A percentile compares a stretch with the other conserved stretches of the same genome.
These are phyloP conservation scores for Equus quagga DNA, from an alignment of 2,113 vertebrate genomes.

Conservation along the genomic window DNA sequence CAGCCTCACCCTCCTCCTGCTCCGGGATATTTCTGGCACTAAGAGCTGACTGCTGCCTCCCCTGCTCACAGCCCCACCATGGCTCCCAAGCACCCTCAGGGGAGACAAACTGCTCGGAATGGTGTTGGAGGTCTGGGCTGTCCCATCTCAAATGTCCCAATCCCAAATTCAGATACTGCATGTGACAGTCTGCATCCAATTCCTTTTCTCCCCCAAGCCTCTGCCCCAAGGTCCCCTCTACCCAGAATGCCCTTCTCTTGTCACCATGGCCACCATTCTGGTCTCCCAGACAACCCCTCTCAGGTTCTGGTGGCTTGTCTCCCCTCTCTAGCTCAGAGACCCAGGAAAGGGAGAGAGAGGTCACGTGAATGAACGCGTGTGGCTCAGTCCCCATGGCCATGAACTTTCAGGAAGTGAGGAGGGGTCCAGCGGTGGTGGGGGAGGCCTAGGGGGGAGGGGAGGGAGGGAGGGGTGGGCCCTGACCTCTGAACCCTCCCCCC, in stretches of 20 bases:
- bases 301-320: background rate
- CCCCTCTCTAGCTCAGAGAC: background rate
- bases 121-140: fast-evolving
- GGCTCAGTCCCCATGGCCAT: constrained; percentile 22
- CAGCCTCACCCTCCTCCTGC: background rate
- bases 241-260: constrained; percentile 57
- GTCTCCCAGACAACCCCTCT: constrained; percentile 47
- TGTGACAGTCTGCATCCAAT: too few species aligned
- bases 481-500: constrained; percentile 19
- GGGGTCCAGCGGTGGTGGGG: background rate
- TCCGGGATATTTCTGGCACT: background rate
- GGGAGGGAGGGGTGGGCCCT: background rate
- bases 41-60: background rate
- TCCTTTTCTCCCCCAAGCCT: background rate
- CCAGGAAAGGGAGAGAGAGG: background rate
- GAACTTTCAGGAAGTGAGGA: constrained; percentile 79
- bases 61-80: background rate
- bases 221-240: background rate
- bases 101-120: too few species aligned
- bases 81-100: background rate
- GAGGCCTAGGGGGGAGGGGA: background rate
- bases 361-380: background rate
- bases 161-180: background rate
- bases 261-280: constrained; percentile 73
- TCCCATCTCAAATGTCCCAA: fast-evolving